Evolutionary conservation across 2,888 invertebrate genomes (phyloP).

Genomic region (Epistrophe eligans): DNA sequence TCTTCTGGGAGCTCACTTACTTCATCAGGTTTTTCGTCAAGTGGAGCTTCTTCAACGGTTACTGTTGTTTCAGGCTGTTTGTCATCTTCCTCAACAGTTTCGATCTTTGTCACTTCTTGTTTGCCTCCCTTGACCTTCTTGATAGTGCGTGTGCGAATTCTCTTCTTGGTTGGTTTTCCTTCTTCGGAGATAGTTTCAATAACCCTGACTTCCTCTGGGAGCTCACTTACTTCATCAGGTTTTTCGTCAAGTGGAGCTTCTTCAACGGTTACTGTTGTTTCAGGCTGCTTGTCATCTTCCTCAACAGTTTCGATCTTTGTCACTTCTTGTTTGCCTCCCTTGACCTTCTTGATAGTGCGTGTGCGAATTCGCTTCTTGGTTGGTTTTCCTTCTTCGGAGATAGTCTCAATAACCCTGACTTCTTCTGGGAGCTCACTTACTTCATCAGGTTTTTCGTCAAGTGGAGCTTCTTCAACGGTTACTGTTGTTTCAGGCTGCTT

Average conservation of each 20-base stretch:
- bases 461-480: conserved; percentile 77
- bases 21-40: conserved; percentile 61
- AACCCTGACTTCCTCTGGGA: conserved; percentile 79
- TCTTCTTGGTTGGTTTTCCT: conserved; percentile 80
- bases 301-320: conserved; percentile 79
- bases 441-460: conserved; percentile 71
- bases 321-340: conserved; percentile 77
- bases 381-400: conserved; percentile 78
- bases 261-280: conserved; percentile 79
- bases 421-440: conserved; percentile 77
- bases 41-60: conserved; percentile 77
- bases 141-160: conserved; percentile 80
- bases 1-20: conserved; percentile 73
- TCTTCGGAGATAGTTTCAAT: conserved; percentile 81
- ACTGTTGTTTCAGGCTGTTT: conserved; percentile 82
- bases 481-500: conserved; percentile 80
- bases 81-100: conserved; percentile 80
- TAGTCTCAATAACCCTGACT: conserved; percentile 76
- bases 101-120: conserved; percentile 80
- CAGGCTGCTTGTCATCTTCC: conserved; percentile 80
- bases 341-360: conserved; percentile 80
- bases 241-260: conserved; percentile 77
- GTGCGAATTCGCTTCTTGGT: conserved; percentile 80
- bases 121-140: conserved; percentile 80
- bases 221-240: conserved; percentile 77